Conservation (phyloP, 2,797 vertebrate species). For the Pteropus rufus region DNA sequence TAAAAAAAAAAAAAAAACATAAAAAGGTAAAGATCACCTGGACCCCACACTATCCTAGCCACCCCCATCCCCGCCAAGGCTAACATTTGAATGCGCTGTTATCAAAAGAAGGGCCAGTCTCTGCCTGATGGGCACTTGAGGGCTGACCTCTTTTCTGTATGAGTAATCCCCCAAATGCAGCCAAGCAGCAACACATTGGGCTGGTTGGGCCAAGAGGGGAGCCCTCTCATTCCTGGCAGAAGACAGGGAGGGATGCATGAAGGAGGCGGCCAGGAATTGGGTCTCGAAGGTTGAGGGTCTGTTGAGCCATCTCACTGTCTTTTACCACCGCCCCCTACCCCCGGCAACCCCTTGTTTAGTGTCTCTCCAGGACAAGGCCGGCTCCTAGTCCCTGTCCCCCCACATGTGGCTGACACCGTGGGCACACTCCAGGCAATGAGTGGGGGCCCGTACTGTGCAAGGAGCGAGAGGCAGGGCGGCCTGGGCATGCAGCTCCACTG, state of each 20-base stretch:
- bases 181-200: background rate
- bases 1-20: background rate
- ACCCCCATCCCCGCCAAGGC: no score
- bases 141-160: background rate
- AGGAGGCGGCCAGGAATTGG: background rate
- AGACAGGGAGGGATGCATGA: background rate
- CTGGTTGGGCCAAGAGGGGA: background rate
- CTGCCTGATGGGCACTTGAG: background rate
- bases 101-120: background rate
- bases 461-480: background rate
- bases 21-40: background rate
- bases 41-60: background rate
- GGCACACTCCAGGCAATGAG: background rate
- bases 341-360: background rate
- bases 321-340: no score
- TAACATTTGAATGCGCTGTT: background rate
- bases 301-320: background rate
- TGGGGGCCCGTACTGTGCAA: background rate
- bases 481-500: accelerated
- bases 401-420: background rate
- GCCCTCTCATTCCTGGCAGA: background rate
- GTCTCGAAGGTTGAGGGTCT: background rate
- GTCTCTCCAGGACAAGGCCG: background rate
- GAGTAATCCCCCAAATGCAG: background rate
- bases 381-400: background rate